Percentiles rank a stretch among this genome's conserved stretches.
phyloP scores from a whole-genome alignment of 2,113 vertebrate genomes.

The Brachirus orientalis region DNA sequence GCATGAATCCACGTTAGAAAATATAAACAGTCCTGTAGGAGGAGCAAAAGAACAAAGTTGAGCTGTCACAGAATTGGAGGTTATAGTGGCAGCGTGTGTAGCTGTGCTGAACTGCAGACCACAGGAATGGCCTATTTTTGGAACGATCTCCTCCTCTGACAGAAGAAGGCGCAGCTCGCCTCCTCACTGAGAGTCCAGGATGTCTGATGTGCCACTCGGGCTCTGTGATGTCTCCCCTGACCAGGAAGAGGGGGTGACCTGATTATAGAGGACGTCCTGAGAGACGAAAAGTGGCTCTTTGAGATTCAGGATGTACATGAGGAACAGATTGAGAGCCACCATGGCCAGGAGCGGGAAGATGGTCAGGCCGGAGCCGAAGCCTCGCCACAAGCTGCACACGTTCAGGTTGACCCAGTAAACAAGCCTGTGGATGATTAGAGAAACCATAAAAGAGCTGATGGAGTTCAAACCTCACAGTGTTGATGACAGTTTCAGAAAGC shows the following conservation, averaged over 20 bases:
- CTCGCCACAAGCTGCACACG: slow-evolving; percentile 76
- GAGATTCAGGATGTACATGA: slow-evolving; percentile 71
- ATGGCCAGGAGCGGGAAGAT: slow-evolving; percentile 79
- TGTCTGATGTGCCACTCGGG: slow-evolving; percentile 33
- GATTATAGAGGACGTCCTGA: slow-evolving; percentile 62
- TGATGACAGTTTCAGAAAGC: not conserved
- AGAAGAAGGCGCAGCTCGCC: slow-evolving; percentile 63
- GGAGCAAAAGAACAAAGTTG: slow-evolving; percentile 71
- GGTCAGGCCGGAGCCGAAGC: slow-evolving; percentile 81
- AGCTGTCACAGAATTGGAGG: slow-evolving; percentile 67
- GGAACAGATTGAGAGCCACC: slow-evolving; percentile 80
- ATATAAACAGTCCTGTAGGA: slow-evolving; percentile 60
- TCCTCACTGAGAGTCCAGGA: slow-evolving; percentile 50
- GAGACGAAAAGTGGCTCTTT: slow-evolving; percentile 65
- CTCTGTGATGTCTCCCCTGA: slow-evolving; percentile 63
- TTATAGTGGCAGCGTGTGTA: slow-evolving; percentile 71
- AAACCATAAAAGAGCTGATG: slow-evolving; percentile 36
- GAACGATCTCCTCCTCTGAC: slow-evolving; percentile 68
- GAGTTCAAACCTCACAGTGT: slow-evolving; percentile 15
- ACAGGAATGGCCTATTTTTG: slow-evolving; percentile 81
- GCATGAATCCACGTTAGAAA: slow-evolving; percentile 67
- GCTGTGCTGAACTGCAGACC: slow-evolving; percentile 72
- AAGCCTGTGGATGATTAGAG: slow-evolving; percentile 59
- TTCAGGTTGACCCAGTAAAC: slow-evolving; percentile 80
- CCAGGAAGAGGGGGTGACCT: slow-evolving; percentile 73